These are phyloP conservation scores for Chionoecetes opilio DNA, from an alignment of 1,140 invertebrate genomes.

Conservation along the genomic window DNA sequence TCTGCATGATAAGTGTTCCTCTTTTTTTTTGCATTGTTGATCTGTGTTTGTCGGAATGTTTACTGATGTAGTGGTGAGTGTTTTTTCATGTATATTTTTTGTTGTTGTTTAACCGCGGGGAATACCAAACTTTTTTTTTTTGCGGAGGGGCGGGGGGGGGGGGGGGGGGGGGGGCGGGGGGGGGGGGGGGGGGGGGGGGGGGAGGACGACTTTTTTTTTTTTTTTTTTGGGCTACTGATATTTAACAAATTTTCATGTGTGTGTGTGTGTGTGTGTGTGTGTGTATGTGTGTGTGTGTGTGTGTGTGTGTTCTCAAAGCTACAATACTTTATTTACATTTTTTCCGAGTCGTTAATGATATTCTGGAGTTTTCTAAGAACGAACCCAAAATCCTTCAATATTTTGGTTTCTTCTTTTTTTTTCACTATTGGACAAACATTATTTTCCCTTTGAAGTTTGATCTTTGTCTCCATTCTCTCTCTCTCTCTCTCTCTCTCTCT, in stretches of 20 bases:
- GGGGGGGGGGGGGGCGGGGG: too few relatives aligned
- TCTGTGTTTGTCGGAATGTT: neutral
- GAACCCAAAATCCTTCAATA: neutral
- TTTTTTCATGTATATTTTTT: neutral
- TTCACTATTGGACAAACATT: slow-evolving; percentile 19
- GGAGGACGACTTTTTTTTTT: too few relatives aligned
- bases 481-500: neutral
- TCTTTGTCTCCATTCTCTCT: neutral
- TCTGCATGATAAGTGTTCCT: too few relatives aligned
- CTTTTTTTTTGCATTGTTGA: too few relatives aligned
- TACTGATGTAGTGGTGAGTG: neutral
- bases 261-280: neutral
- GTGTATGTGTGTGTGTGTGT: neutral
- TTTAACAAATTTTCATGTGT: too few relatives aligned
- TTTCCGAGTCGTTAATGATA: neutral
- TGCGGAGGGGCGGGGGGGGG: too few relatives aligned
- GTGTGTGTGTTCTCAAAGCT: neutral
- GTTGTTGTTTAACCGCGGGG: neutral
- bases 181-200: too few relatives aligned
- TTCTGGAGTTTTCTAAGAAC: neutral
- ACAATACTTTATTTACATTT: too few relatives aligned
- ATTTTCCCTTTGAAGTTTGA: neutral
- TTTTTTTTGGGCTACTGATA: too few relatives aligned
- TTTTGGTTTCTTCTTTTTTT: neutral
- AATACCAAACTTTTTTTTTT: neutral